phyloP scores from a whole-genome alignment of 2,888 invertebrate species.

The Campaea margaritaria region DNA sequence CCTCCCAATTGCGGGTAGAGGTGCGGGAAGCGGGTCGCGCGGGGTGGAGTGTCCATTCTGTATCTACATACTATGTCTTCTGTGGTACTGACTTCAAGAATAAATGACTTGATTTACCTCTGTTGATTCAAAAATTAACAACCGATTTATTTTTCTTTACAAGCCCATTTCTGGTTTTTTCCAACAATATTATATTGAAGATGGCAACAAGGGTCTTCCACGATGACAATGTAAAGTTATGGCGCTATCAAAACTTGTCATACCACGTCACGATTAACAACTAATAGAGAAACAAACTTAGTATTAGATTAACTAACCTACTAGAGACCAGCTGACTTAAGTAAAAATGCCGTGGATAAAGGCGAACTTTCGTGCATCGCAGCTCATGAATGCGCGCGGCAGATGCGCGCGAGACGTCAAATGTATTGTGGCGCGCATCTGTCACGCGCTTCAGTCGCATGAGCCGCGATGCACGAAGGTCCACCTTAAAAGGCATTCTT shows the following conservation, averaged over 20 bases:
- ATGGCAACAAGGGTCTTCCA: neutral
- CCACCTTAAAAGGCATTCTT: neutral
- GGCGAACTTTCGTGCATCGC: too few species aligned
- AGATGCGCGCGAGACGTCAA: too few species aligned
- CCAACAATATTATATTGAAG: neutral
- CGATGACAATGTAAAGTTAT: slow-evolving; percentile 1
- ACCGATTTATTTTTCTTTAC: neutral
- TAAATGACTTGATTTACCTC: too few species aligned
- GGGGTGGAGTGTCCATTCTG: too few species aligned
- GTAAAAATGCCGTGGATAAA: neutral
- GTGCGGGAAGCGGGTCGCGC: too few species aligned
- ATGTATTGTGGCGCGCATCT: too few species aligned
- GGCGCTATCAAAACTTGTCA: neutral
- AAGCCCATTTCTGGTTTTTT: neutral
- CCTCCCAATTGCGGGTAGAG: too few species aligned
- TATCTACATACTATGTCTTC: too few species aligned
- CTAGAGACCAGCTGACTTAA: neutral
- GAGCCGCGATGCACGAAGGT: too few species aligned
- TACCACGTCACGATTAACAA: slow-evolving; percentile 4
- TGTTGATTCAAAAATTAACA: neutral
- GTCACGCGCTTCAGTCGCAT: too few species aligned
- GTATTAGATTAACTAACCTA: neutral
- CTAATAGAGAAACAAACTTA: slow-evolving; percentile 14
- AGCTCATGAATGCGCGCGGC: too few species aligned
- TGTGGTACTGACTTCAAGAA: too few species aligned